A percentile compares a stretch with the other conserved stretches of the same genome.
These are phyloP conservation scores for Euphonia xanthogaster DNA, from an alignment of 2,797 vertebrate species.

Conservation along the genomic window DNA sequence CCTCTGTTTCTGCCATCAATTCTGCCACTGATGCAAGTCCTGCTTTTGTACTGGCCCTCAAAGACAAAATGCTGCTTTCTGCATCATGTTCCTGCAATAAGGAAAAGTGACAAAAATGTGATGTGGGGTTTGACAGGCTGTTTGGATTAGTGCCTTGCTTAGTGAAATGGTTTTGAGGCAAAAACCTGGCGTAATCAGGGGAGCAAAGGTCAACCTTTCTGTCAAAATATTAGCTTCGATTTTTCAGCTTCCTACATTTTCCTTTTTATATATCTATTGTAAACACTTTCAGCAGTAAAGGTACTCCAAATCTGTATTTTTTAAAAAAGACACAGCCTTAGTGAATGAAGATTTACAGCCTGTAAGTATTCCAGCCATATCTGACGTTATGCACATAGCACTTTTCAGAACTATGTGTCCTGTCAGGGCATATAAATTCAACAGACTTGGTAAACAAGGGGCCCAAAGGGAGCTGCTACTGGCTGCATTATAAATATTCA, in stretches of 20 bases:
- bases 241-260: not conserved
- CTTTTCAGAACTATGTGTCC: slow-evolving; percentile 5
- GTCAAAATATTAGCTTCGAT: not conserved
- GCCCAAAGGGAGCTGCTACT: slow-evolving; percentile 37
- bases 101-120: not conserved
- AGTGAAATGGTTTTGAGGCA: not conserved
- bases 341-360: not conserved
- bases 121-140: not conserved
- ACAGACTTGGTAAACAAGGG: slow-evolving; percentile 38
- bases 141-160: not conserved
- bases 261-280: not conserved
- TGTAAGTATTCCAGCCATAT: slow-evolving; percentile 19
- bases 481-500: slow-evolving; percentile 50
- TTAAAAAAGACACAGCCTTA: not conserved
- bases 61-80: not conserved
- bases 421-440: slow-evolving; percentile 60
- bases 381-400: slow-evolving; percentile 34
- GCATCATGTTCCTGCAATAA: not conserved
- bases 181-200: not conserved
- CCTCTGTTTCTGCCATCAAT: not conserved
- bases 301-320: not conserved
- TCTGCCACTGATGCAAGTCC: not conserved
- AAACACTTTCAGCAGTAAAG: not conserved
- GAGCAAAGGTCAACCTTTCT: not conserved
- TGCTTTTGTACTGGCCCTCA: not conserved